Conservation (phyloP, 2,113 vertebrate species). For the Rhinopomastus cyanomelas region DNA sequence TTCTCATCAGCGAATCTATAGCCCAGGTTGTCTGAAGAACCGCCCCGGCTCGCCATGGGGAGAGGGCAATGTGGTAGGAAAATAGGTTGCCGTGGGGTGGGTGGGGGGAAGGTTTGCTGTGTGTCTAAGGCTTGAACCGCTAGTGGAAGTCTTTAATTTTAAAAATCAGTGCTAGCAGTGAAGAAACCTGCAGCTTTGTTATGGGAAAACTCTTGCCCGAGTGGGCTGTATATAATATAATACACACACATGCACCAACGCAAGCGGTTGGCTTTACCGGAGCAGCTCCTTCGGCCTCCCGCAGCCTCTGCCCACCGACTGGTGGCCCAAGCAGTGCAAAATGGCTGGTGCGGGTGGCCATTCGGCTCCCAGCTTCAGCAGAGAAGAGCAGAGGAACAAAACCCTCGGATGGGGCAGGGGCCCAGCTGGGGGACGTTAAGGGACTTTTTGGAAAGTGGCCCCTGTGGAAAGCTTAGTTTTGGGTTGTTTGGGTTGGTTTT, state of each 20-base stretch:
- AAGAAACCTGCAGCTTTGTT: conserved; percentile 21
- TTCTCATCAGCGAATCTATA: conserved; percentile 70
- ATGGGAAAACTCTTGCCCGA: neutral
- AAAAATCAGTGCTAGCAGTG: conserved; percentile 26
- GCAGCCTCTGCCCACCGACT: neutral
- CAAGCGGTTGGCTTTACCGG: neutral
- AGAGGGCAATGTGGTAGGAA: conserved; percentile 8
- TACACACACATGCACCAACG: conserved; percentile 36
- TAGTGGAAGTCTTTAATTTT: conserved; percentile 30
- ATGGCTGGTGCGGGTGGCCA: neutral
- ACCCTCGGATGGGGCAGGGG: neutral
- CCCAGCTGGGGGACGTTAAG: neutral
- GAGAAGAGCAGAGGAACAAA: conserved; percentile 24
- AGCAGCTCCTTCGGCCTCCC: neutral
- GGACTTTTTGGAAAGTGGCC: conserved; percentile 22
- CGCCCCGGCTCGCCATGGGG: conserved; percentile 10
- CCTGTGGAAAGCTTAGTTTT: neutral
- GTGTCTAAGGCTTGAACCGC: conserved; percentile 17
- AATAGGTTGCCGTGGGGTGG: conserved; percentile 1
- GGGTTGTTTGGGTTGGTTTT: neutral
- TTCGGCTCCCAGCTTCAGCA: conserved; percentile 5
- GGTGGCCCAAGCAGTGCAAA: neutral
- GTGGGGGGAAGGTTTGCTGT: neutral
- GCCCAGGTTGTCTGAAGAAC: conserved; percentile 55
- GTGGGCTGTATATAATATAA: conserved; percentile 29